Percentiles rank a stretch among this genome's conserved stretches.
phyloP scores from a whole-genome alignment of 2,113 vertebrate genomes.

The Barnardius zonarius region DNA sequence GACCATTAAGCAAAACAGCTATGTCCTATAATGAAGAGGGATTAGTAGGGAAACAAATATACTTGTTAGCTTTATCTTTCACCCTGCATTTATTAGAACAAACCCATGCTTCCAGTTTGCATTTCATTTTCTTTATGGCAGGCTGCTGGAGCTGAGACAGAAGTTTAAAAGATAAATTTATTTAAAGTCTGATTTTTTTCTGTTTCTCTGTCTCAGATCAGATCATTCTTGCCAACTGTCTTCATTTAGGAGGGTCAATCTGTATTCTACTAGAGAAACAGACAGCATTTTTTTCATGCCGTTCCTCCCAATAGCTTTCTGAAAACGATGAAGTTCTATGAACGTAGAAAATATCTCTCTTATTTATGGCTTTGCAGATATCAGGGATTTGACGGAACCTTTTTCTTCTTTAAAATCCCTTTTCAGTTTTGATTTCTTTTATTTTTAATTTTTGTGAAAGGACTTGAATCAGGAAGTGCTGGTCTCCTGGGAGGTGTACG shows the following conservation, averaged over 20 bases:
- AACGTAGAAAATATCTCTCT: background rate
- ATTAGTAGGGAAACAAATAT: constrained; percentile 52
- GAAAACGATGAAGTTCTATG: background rate
- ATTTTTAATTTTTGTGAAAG: background rate
- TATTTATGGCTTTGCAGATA: constrained; percentile 12
- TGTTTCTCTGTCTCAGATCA: constrained; percentile 3
- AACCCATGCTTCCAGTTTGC: constrained; percentile 26
- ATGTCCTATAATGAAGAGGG: constrained; percentile 56
- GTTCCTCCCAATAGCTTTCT: background rate
- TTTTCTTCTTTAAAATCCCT: background rate
- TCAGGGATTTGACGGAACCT: background rate
- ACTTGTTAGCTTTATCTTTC: constrained; percentile 61
- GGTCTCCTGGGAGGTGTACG: background rate
- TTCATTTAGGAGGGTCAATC: constrained; percentile 49
- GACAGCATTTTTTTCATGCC: background rate
- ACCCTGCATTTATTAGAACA: constrained; percentile 43
- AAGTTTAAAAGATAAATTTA: constrained; percentile 44
- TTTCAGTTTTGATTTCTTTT: background rate
- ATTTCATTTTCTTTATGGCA: constrained; percentile 58
- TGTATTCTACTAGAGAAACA: constrained; percentile 2
- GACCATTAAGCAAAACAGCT: constrained; percentile 64
- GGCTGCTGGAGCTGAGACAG: background rate
- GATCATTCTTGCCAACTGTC: constrained; percentile 14
- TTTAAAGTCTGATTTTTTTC: constrained; percentile 13
- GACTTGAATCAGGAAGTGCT: background rate